phyloP scores from a whole-genome alignment of 2,888 invertebrate genomes.

The Troides helena region DNA sequence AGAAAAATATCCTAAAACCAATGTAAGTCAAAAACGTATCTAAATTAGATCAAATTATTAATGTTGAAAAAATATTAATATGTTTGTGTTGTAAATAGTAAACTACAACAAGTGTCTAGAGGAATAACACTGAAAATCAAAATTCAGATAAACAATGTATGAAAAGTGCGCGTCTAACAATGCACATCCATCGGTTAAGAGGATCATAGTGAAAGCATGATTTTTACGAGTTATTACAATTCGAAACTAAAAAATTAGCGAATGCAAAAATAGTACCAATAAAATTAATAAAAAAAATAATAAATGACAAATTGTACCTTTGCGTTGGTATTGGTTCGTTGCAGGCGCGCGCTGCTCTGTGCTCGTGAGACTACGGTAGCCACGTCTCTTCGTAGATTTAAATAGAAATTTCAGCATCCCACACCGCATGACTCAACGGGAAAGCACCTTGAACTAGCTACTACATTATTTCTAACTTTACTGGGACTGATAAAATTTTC shows the following conservation, averaged over 20 bases:
- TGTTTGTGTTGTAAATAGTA: too few relatives aligned
- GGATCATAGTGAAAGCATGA: not conserved
- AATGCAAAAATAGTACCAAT: not conserved
- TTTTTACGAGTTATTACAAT: not conserved
- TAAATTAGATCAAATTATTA: too few relatives aligned
- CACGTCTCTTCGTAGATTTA: constrained; percentile 59
- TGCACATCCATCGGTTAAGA: too few relatives aligned
- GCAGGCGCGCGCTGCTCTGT: constrained; percentile 73
- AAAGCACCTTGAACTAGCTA: constrained; percentile 69
- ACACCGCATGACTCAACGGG: constrained; percentile 66
- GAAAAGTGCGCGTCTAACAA: too few relatives aligned
- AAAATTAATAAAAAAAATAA: not conserved
- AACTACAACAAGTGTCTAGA: too few relatives aligned
- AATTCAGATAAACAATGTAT: too few relatives aligned
- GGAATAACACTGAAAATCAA: too few relatives aligned
- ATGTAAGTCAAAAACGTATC: too few relatives aligned
- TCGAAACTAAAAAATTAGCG: not conserved
- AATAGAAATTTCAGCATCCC: constrained; percentile 75
- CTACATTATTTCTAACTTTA: constrained; percentile 18
- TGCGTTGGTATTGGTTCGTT: constrained; percentile 58
- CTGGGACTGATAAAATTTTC: constrained; percentile 1
- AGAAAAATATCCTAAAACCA: too few relatives aligned
- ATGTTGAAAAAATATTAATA: too few relatives aligned
- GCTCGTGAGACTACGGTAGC: constrained; percentile 59
- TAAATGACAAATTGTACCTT: constrained; percentile 37